Evolutionary conservation across 1,140 invertebrate genomes (phyloP).

Genomic region (Drosophila sechellia): DNA sequence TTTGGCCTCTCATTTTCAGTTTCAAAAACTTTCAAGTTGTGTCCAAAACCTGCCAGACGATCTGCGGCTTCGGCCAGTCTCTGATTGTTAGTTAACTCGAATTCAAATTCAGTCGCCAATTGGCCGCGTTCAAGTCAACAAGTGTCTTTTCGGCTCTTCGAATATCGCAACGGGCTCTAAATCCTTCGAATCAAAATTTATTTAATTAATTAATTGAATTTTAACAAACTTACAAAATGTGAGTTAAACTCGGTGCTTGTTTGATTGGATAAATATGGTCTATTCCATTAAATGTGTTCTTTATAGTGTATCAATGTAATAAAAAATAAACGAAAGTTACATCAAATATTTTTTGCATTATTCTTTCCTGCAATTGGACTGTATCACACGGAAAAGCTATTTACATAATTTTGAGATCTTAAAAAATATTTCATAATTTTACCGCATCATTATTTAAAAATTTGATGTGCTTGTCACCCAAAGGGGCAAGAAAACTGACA

Average conservation of each 20-base stretch:
- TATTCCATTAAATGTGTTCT: not conserved
- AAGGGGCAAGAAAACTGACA: constrained; percentile 24
- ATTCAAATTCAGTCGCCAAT: constrained; percentile 64
- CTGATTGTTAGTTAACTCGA: constrained; percentile 31
- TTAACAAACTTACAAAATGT: constrained; percentile 29
- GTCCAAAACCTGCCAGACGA: constrained; percentile 42
- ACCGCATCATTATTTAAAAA: constrained; percentile 29
- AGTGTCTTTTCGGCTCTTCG: constrained; percentile 37
- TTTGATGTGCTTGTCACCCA: constrained; percentile 44
- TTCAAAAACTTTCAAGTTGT: constrained; percentile 67
- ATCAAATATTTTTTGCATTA: no score
- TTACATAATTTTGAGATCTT: not conserved
- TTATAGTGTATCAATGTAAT: not conserved
- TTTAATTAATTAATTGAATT: no score
- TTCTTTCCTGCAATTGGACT: no score
- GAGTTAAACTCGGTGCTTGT: constrained; percentile 6
- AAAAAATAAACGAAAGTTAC: no score
- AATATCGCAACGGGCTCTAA: constrained; percentile 1
- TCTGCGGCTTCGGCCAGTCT: constrained; percentile 30
- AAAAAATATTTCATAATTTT: constrained; percentile 22
- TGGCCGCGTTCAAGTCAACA: constrained; percentile 68
- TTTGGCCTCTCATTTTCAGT: constrained; percentile 38
- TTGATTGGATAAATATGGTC: not conserved
- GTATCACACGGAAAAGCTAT: not conserved
- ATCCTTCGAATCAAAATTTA: not conserved